These are phyloP conservation scores for Cecidostiba fungosa DNA, from an alignment of 2,888 invertebrate species.

Conservation along the genomic window DNA sequence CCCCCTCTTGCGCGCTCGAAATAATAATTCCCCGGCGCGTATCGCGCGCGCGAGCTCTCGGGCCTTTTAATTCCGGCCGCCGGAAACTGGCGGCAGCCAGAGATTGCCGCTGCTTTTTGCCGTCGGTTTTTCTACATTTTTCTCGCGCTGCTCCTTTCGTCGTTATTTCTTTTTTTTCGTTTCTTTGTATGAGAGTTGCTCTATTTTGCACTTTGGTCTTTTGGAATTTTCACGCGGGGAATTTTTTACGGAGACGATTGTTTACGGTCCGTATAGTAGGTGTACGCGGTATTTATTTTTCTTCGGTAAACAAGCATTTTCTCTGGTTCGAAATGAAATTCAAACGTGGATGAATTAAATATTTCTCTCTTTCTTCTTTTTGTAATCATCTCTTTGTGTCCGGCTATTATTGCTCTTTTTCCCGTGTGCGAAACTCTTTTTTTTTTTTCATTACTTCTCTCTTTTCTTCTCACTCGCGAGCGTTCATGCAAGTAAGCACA, in stretches of 20 bases:
- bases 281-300: not conserved
- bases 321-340: not conserved
- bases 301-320: not conserved
- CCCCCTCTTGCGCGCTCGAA: conserved; percentile 34
- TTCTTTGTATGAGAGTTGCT: not conserved
- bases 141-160: conserved; percentile 16
- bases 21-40: conserved; percentile 45
- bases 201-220: not conserved
- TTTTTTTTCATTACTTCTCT: conserved; percentile 14
- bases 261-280: too few species aligned
- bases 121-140: conserved; percentile 14
- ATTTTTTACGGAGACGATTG: not conserved
- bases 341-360: not conserved
- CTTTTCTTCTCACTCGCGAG: conserved; percentile 52
- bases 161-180: not conserved
- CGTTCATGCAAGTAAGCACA: conserved; percentile 73
- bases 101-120: conserved; percentile 14
- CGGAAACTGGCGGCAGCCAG: conserved; percentile 51
- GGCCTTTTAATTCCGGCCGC: conserved; percentile 57
- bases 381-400: not conserved
- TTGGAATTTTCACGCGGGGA: not conserved
- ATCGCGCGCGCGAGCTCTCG: conserved; percentile 18
- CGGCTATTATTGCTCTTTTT: not conserved
- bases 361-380: too few species aligned
- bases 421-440: too few species aligned